Percentiles rank a stretch among this genome's conserved stretches.
phyloP scores from a whole-genome alignment of 2,888 invertebrate species.

The Tenthredo scrophulariae region DNA sequence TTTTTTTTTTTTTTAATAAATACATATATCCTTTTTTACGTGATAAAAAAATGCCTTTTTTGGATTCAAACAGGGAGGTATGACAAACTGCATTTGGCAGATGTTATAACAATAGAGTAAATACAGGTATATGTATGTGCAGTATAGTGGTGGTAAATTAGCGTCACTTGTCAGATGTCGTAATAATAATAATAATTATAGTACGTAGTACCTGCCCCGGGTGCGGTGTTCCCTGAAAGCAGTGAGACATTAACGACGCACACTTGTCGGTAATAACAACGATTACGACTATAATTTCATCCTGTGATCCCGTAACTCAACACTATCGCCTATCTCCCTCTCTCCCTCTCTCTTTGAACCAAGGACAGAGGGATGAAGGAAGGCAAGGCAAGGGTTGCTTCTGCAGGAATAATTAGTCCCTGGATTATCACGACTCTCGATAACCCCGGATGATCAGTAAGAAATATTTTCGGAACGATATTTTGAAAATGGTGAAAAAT shows the following conservation, averaged over 20 bases:
- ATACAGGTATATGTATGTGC: not conserved
- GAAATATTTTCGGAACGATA: not conserved
- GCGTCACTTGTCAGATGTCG: constrained; percentile 36
- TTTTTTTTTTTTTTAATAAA: too few species aligned
- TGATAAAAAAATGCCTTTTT: too few species aligned
- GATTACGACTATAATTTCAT: constrained; percentile 47
- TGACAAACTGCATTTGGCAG: too few species aligned
- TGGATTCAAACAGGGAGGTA: too few species aligned
- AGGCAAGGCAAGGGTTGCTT: not conserved
- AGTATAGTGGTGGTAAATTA: constrained; percentile 27
- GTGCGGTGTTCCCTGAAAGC: constrained; percentile 32
- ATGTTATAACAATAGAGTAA: too few species aligned
- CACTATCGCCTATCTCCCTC: constrained; percentile 8
- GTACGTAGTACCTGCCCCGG: not conserved
- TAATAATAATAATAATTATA: constrained; percentile 30
- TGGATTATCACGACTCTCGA: not conserved
- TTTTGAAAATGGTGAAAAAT: too few species aligned
- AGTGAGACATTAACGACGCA: constrained; percentile 44
- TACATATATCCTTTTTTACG: too few species aligned
- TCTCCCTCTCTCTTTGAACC: not conserved
- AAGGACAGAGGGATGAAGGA: not conserved
- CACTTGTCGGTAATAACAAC: constrained; percentile 49
- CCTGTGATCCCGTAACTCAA: constrained; percentile 23
- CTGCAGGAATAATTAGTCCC: not conserved
- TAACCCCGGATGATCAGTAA: not conserved